A percentile compares a stretch with the other conserved stretches of the same genome.
phyloP scores from a whole-genome alignment of 2,113 vertebrate genomes.

The Hystrix brachyura region DNA sequence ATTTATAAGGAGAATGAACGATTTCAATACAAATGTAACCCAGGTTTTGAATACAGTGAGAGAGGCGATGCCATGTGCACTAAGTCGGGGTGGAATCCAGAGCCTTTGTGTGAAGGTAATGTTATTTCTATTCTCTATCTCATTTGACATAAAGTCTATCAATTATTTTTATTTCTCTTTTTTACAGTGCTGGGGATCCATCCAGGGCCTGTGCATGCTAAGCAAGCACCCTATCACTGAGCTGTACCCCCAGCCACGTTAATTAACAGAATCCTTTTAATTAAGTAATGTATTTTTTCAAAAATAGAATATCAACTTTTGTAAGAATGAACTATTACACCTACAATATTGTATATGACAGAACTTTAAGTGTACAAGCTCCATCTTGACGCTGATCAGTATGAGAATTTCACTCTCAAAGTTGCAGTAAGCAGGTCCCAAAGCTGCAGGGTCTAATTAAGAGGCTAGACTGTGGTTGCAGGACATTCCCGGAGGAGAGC shows the following conservation, averaged over 20 bases:
- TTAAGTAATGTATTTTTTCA: not conserved
- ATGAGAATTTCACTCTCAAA: not conserved
- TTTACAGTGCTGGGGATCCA: not conserved
- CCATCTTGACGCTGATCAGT: not conserved
- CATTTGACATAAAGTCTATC: not conserved
- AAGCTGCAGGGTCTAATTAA: not conserved
- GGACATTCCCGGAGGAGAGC: not conserved
- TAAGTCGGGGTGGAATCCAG: constrained; percentile 83
- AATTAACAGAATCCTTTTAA: not conserved
- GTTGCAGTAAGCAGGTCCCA: not conserved
- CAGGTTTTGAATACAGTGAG: constrained; percentile 71
- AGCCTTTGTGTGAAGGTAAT: constrained; percentile 84
- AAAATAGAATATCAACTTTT: not conserved
- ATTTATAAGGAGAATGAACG: constrained; percentile 81
- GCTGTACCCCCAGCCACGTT: not conserved
- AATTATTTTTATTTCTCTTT: not conserved
- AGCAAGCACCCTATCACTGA: not conserved
- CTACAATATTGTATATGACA: not conserved
- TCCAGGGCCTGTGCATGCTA: not conserved
- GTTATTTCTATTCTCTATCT: not conserved
- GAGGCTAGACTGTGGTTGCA: not conserved
- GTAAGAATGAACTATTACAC: not conserved
- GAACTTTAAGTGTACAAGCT: not conserved
- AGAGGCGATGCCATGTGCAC: constrained; percentile 82
- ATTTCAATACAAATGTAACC: constrained; percentile 79